Evolutionary conservation across 1,140 invertebrate genomes (phyloP).

Genomic region (Drosophila melanogaster): Release_6_plus_ISO1_MT NC_004354.4:8268001-8268500

Average conservation of each 20-base stretch:
- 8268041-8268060: constrained; percentile 92
- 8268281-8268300: constrained; percentile 93
- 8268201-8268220: constrained; percentile 89
- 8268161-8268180: constrained; percentile 91
- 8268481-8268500: no score
- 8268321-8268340: constrained; percentile 89
- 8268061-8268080: constrained; percentile 69
- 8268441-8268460: constrained; percentile 52
- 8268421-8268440: constrained; percentile 94
- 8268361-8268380: constrained; percentile 89
- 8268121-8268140: constrained; percentile 94
- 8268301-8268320: constrained; percentile 92
- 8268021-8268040: constrained; percentile 94
- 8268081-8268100: constrained; percentile 83
- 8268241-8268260: constrained; percentile 89
- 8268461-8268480: background rate
- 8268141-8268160: constrained; percentile 88
- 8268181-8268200: constrained; percentile 91
- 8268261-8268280: constrained; percentile 92
- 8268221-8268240: constrained; percentile 91
- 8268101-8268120: constrained; percentile 93
- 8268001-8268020: constrained; percentile 94
- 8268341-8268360: constrained; percentile 91
- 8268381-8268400: constrained; percentile 91
- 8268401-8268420: constrained; percentile 93